Conservation (phyloP, 2,797 vertebrate species). For the Dermochelys coriacea region DNA sequence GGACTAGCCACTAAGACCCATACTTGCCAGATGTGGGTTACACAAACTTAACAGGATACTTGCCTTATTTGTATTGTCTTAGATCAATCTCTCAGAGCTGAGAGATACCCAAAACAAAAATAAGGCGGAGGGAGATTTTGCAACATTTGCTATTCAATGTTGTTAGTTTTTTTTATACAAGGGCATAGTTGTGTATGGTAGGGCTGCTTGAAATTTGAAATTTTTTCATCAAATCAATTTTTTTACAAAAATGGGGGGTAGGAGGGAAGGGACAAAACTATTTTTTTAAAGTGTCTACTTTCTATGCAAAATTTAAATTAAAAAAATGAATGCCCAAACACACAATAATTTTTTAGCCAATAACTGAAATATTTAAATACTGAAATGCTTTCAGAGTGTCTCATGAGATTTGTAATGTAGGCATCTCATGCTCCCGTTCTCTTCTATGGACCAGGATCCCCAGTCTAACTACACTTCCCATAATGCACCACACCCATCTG, state of each 20-base stretch:
- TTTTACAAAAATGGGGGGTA: not conserved
- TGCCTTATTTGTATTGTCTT: not conserved
- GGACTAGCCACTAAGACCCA: not conserved
- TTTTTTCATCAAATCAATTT: not conserved
- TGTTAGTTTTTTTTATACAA: not conserved
- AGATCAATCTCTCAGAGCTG: not conserved
- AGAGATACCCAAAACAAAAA: not conserved
- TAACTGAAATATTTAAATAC: constrained; percentile 6
- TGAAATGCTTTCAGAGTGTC: not conserved
- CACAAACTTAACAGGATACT: not conserved
- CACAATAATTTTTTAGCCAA: not conserved
- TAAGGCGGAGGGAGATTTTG: not conserved
- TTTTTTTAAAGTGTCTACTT: not conserved
- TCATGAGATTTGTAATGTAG: not conserved
- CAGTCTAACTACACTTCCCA: fast-evolving
- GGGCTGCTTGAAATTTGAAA: not conserved
- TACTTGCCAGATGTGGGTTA: not conserved
- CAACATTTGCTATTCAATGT: not conserved
- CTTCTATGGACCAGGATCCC: not conserved
- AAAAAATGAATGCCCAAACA: not conserved
- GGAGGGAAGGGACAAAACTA: not conserved
- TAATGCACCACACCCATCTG: not conserved
- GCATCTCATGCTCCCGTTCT: not conserved
- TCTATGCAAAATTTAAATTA: not conserved
- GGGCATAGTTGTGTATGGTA: not conserved